These are phyloP conservation scores for Esox niger DNA, from an alignment of 2,113 vertebrate species.

Conservation along the genomic window DNA sequence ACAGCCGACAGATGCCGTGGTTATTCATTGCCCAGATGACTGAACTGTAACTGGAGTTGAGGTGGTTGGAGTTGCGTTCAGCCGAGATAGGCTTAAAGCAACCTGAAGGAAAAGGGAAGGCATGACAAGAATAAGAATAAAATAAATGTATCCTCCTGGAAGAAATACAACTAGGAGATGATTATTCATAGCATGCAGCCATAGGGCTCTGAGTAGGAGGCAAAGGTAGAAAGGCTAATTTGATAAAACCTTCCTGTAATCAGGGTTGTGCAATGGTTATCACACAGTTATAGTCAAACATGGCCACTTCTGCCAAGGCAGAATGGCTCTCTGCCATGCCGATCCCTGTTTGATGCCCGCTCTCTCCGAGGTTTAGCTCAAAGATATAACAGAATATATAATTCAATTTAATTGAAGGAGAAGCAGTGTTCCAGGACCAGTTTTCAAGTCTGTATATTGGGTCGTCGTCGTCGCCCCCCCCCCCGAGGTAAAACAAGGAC, in stretches of 20 bases:
- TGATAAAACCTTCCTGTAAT: conserved; percentile 8
- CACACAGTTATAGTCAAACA: conserved; percentile 13
- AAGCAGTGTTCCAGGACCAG: no score
- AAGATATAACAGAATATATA: neutral
- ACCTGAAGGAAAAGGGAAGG: neutral
- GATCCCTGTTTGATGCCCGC: neutral
- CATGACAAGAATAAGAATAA: no score
- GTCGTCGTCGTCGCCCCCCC: no score
- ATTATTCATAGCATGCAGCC: neutral
- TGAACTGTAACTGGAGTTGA: no score
- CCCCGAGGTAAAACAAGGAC: no score
- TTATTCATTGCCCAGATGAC: no score
- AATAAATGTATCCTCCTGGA: neutral
- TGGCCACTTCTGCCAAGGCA: conserved; percentile 9
- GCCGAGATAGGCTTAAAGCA: neutral
- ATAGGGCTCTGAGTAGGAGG: neutral
- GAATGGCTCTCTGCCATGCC: conserved; percentile 17
- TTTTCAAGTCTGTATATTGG: no score
- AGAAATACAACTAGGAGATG: neutral
- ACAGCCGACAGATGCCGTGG: no score
- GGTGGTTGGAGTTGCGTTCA: no score
- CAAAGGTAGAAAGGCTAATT: conserved; percentile 1
- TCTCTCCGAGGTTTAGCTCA: neutral
- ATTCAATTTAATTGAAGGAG: no score
- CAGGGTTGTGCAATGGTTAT: conserved; percentile 4